These are phyloP conservation scores for Polymixis lichenea DNA, from an alignment of 2,888 invertebrate genomes.

Conservation along the genomic window DNA sequence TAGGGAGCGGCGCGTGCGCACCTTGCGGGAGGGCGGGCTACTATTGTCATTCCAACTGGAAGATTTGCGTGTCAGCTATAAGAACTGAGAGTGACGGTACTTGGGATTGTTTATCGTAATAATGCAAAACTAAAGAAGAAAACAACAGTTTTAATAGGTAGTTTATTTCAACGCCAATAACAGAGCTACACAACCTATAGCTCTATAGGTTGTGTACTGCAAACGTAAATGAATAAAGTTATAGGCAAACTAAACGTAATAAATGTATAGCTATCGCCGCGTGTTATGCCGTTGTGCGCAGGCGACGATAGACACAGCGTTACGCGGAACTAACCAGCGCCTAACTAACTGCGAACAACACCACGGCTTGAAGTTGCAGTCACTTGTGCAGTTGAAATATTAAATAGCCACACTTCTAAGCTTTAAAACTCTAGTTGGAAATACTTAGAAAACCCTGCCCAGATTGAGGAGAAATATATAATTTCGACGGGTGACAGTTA, in stretches of 20 bases:
- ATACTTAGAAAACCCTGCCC: neutral
- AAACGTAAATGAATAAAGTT: neutral
- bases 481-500: neutral
- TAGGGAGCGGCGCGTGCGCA: slow-evolving; percentile 41
- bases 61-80: neutral
- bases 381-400: neutral
- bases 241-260: neutral
- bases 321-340: slow-evolving; percentile 13
- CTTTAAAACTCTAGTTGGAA: neutral
- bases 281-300: neutral
- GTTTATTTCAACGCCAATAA: neutral
- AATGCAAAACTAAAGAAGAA: too few species aligned
- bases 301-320: neutral
- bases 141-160: neutral
- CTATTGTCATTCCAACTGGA: neutral
- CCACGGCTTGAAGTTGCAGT: neutral
- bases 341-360: neutral
- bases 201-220: too few species aligned
- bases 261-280: neutral
- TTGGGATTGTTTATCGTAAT: neutral
- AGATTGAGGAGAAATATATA: neutral
- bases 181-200: neutral
- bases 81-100: neutral
- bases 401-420: neutral
- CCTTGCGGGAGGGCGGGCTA: neutral